phyloP scores from a whole-genome alignment of 1,140 invertebrate genomes.

The Drosophila pachea region DNA sequence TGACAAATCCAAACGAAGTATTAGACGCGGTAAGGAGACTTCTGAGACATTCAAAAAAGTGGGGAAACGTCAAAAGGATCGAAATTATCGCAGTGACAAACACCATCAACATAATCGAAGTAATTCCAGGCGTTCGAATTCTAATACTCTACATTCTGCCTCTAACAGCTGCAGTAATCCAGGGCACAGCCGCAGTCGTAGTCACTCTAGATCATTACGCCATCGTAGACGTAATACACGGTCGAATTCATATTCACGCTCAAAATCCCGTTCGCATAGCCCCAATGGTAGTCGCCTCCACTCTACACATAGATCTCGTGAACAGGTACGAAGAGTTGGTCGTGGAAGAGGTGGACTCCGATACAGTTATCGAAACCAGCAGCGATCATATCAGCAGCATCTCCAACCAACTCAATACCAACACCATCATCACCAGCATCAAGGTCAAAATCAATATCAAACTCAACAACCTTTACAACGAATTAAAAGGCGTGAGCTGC shows the following conservation, averaged over 20 bases:
- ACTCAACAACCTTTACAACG: conserved; percentile 80
- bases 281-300: conserved; percentile 29
- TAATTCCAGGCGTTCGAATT: conserved; percentile 34
- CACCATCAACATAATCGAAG: conserved; percentile 54
- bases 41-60: conserved; percentile 88
- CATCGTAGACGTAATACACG: conserved; percentile 45
- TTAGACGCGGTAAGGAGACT: conserved; percentile 71
- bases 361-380: conserved; percentile 54
- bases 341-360: conserved; percentile 46
- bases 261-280: conserved; percentile 47
- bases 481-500: conserved; percentile 88
- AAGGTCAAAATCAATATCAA: conserved; percentile 2
- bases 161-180: conserved; percentile 20
- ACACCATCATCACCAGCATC: conserved; percentile 4
- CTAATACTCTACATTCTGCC: conserved; percentile 19
- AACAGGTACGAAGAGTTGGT: conserved; percentile 14
- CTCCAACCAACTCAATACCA: conserved; percentile 31
- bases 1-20: conserved; percentile 45
- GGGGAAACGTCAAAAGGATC: conserved; percentile 87
- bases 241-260: conserved; percentile 56
- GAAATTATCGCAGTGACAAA: conserved; percentile 88
- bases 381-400: conserved; percentile 34
- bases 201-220: conserved; percentile 22
- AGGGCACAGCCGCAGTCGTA: conserved; percentile 33
- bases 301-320: conserved; percentile 33